A percentile compares a stretch with the other conserved stretches of the same genome.
Evolutionary conservation across 2,797 vertebrate species (phyloP).

Genomic region (Hylomyscus alleni): DNA sequence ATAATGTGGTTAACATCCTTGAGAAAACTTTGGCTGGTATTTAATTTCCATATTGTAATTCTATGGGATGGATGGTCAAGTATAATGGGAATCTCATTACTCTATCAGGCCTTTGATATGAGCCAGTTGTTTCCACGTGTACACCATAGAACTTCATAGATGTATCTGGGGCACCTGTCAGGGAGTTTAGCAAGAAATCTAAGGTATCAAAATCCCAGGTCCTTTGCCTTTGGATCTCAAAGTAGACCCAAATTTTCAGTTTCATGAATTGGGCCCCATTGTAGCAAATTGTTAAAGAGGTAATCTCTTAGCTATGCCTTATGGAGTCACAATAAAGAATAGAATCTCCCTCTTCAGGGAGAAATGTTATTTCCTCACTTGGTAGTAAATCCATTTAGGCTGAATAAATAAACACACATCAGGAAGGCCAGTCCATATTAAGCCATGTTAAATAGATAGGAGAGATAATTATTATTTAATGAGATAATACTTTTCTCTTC

Average conservation of each 20-base stretch:
- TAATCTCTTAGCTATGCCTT: not conserved
- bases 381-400: not conserved
- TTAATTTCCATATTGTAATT: not conserved
- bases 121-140: not conserved
- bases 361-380: not conserved
- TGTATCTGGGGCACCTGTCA: not conserved
- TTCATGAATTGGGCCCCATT: not conserved
- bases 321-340: not conserved
- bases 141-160: not conserved
- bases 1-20: not conserved
- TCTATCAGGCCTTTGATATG: not conserved
- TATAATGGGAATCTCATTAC: not conserved
- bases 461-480: not conserved
- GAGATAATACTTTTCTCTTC: not conserved
- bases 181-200: accelerated
- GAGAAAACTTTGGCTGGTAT: not conserved
- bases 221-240: not conserved
- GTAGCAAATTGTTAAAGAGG: not conserved
- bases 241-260: not conserved
- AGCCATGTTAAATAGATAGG: not conserved
- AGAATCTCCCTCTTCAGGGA: not conserved
- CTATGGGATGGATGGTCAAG: not conserved
- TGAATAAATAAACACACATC: not conserved
- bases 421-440: not conserved
- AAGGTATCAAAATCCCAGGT: not conserved